Conservation (phyloP, 2,888 invertebrate genomes). For the Pseudanteris insignis region DNA sequence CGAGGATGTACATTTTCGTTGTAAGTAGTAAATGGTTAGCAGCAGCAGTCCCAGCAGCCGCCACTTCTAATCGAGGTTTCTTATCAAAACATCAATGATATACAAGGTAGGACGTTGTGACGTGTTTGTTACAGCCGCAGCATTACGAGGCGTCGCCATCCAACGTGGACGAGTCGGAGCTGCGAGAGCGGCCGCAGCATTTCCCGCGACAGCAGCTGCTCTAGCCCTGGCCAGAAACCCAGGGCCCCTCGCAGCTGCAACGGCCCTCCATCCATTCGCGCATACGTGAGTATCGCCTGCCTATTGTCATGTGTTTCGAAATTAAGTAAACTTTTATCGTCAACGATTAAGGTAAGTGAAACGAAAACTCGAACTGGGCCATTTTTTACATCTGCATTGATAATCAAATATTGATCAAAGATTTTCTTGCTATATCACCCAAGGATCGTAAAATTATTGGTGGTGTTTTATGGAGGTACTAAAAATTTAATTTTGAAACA, state of each 20-base stretch:
- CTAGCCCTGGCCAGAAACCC: conserved; percentile 75
- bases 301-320: too few relatives aligned
- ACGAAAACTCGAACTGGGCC: too few relatives aligned
- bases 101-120: conserved; percentile 56
- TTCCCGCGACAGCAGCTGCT: conserved; percentile 76
- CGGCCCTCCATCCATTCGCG: conserved; percentile 88
- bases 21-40: conserved; percentile 2
- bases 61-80: conserved; percentile 23
- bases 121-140: conserved; percentile 74
- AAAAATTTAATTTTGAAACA: too few relatives aligned
- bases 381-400: too few relatives aligned
- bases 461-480: too few relatives aligned
- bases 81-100: conserved; percentile 33
- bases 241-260: conserved; percentile 74
- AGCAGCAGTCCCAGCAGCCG: conserved; percentile 22
- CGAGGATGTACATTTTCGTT: too few relatives aligned
- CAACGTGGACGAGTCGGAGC: conserved; percentile 76
- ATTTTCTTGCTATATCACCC: too few relatives aligned
- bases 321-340: too few relatives aligned
- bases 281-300: conserved; percentile 87
- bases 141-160: conserved; percentile 84
- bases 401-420: too few relatives aligned
- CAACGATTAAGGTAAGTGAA: conserved; percentile 16
- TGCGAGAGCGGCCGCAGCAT: conserved; percentile 70
- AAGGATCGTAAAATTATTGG: too few relatives aligned